phyloP scores from a whole-genome alignment of 2,113 vertebrate genomes.

The Struthio camelus region DNA sequence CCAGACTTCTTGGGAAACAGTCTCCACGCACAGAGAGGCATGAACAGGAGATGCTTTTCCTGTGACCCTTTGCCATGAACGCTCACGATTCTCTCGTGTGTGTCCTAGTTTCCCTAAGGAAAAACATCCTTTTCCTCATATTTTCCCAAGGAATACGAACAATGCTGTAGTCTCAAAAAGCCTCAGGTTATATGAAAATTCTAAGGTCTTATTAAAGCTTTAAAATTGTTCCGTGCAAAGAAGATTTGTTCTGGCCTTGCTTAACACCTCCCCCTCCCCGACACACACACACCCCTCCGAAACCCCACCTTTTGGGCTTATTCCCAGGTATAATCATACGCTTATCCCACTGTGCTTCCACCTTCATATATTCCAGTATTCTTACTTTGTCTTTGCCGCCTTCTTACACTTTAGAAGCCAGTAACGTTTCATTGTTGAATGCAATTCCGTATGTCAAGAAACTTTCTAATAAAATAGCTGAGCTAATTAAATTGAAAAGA shows the following conservation, averaged over 20 bases:
- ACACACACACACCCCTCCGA: neutral
- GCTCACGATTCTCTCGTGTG: neutral
- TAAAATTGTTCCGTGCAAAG: neutral
- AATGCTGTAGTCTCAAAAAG: neutral
- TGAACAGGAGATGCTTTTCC: neutral
- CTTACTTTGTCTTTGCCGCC: neutral
- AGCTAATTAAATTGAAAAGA: neutral
- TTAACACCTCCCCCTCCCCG: neutral
- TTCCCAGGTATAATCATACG: neutral
- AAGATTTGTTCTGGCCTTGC: neutral
- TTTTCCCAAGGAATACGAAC: too few relatives aligned
- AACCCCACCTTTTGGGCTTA: neutral
- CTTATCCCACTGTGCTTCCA: neutral
- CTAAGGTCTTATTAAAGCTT: neutral
- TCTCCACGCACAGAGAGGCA: neutral
- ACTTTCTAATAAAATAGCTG: neutral
- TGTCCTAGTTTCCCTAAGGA: neutral
- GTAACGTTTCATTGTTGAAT: neutral
- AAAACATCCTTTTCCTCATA: too few relatives aligned
- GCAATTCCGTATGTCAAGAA: neutral
- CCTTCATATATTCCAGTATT: neutral
- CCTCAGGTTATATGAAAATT: neutral
- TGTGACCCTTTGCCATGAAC: neutral
- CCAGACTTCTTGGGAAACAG: neutral
- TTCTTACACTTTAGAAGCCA: neutral